Base-by-base conservation (phyloP, 2,888 invertebrate genomes). In the Mythimna lalbum region DNA sequence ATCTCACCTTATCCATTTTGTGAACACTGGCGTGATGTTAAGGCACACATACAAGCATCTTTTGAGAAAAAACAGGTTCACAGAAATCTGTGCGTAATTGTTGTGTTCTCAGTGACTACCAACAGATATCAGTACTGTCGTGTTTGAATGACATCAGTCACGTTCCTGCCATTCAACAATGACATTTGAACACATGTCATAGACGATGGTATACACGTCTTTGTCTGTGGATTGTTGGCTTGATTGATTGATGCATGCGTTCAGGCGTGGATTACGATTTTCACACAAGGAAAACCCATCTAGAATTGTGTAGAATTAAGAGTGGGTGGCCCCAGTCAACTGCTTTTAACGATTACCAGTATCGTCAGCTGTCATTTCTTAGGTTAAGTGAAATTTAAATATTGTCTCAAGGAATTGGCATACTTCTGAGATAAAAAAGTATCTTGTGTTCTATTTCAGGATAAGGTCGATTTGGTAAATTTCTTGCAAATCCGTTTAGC, bases 61-160 rank as follows among this genome's bases (percentile, higher is more conserved):
- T 47, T n/a, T 47, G 1, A 7, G 2, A 19, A 47, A 47, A 47
- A 47, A 1, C 47, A 2, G 2, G 0, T n/a, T 17, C 47, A n/a
- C 47, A 7, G 2, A n/a, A 6, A 14, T 47, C 47, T 47, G 2
- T 9, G 17, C n/a, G 17, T 49, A 7, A 49, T 49, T n/a, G n/a
- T n/a, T 49, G 9, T n/a, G 2, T 9, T n/a, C 9, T 12, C 47
- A 47, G 5, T 68, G 43, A 23, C 33, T 33, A 10, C 10, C 63
- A n/a, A 63, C n/a, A 63, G 47, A 33, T 63, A 55, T 55, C 68
- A 9, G 21, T 39, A 62, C 6, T 14, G 52, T 31, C 31, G 10
- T 23, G 6, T 0, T 55, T 47, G 68, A 63, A 23, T 47, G 63
- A 1, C 55, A 68, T 47, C 33, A 21, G 27, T 17, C 47, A 49